Evolutionary conservation across 2,113 vertebrate species (phyloP).

Genomic region (Zingel zingel): DNA sequence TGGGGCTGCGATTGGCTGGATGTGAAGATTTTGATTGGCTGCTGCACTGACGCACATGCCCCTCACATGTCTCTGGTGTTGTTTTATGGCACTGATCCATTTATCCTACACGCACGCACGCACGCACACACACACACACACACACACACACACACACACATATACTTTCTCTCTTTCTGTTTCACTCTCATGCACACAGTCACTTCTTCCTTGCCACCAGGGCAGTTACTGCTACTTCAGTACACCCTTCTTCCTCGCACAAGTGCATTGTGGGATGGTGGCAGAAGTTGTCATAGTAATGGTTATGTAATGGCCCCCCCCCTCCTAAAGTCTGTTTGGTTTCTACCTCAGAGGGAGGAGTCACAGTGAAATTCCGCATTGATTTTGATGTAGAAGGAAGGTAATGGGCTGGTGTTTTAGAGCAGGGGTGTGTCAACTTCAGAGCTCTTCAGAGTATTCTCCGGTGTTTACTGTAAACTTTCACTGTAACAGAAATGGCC

Average conservation of each 20-base stretch:
- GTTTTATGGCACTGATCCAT: conserved; percentile 46
- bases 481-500: neutral
- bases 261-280: conserved; percentile 68
- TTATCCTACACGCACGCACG: conserved; percentile 5
- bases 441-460: neutral
- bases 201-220: conserved; percentile 34
- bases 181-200: conserved; percentile 18
- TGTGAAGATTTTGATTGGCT: conserved; percentile 40
- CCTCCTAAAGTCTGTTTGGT: conserved; percentile 33
- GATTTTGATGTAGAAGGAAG: neutral
- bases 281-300: conserved; percentile 52
- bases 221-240: conserved; percentile 65
- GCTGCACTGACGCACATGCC: neutral
- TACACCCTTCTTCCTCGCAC: conserved; percentile 45
- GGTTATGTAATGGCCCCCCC: conserved; percentile 57
- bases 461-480: neutral
- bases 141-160: conserved; percentile 10
- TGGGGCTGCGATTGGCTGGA: conserved; percentile 41
- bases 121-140: neutral
- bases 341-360: conserved; percentile 59
- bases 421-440: conserved; percentile 29
- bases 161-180: neutral
- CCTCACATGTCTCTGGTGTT: conserved; percentile 16
- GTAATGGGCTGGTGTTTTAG: neutral
- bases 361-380: conserved; percentile 67